Conservation (phyloP, 2,797 vertebrate genomes). For the Rhabdophis nuchalis region DNA sequence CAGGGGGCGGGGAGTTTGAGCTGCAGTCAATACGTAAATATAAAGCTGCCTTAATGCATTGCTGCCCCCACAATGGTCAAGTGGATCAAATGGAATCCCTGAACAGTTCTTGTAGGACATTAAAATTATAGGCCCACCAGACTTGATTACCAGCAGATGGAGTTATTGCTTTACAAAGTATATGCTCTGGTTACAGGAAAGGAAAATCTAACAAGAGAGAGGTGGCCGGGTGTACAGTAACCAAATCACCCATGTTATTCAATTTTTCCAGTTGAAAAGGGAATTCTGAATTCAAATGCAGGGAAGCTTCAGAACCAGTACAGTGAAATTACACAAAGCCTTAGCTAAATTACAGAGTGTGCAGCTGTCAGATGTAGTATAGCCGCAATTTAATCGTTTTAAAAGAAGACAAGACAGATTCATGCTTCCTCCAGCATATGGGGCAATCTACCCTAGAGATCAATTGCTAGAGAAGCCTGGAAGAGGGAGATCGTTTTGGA, state of each 20-base stretch:
- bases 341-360: background rate
- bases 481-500: background rate
- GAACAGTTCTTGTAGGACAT: background rate
- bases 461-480: background rate
- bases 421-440: background rate
- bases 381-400: background rate
- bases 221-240: background rate
- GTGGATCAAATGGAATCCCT: background rate
- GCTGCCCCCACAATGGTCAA: background rate
- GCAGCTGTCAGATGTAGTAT: background rate
- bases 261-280: background rate
- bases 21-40: background rate
- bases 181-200: background rate
- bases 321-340: background rate
- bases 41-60: background rate
- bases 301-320: background rate
- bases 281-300: background rate
- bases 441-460: background rate
- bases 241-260: background rate
- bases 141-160: background rate
- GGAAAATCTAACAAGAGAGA: background rate
- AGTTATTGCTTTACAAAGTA: conserved; percentile 15
- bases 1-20: background rate
- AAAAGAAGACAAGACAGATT: background rate
- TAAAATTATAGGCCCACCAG: background rate